Percentiles rank a stretch among this genome's conserved stretches.
Evolutionary conservation across 2,888 invertebrate species (phyloP).

Genomic region (Vandiemenella viatica): DNA sequence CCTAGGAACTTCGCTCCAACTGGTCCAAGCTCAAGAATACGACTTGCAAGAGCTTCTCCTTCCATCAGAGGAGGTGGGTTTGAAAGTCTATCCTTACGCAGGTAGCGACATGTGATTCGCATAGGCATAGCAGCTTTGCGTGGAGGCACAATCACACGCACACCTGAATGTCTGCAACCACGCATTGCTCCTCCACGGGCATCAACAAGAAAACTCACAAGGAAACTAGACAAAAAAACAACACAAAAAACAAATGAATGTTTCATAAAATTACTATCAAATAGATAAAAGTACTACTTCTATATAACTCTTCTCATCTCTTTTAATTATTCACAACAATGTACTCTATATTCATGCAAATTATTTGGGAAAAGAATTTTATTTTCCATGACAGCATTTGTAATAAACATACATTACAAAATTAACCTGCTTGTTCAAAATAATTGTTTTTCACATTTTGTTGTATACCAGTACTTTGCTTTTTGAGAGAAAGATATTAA

Average conservation of each 20-base stretch:
- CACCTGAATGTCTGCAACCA: slow-evolving; percentile 94
- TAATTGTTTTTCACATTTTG: too few relatives aligned
- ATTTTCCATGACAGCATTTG: too few relatives aligned
- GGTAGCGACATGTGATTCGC: slow-evolving; percentile 86
- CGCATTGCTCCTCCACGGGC: slow-evolving; percentile 98
- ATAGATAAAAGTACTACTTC: neutral
- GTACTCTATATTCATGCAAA: too few relatives aligned
- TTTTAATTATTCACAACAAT: too few relatives aligned
- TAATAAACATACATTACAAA: too few relatives aligned
- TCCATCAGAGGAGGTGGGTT: slow-evolving; percentile 96
- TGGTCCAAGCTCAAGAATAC: slow-evolving; percentile 89
- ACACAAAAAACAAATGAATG: neutral
- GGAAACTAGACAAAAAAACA: slow-evolving; percentile 47
- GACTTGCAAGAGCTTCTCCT: slow-evolving; percentile 90
- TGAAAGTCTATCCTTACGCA: slow-evolving; percentile 53
- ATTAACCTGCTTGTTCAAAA: too few relatives aligned
- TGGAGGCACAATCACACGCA: slow-evolving; percentile 91
- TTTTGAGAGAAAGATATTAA: neutral
- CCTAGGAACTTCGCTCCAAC: slow-evolving; percentile 92
- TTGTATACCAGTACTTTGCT: too few relatives aligned
- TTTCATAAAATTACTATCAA: neutral
- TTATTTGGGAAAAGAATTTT: too few relatives aligned
- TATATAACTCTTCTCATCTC: neutral
- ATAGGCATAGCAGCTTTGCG: slow-evolving; percentile 90
- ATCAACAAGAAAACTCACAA: slow-evolving; percentile 98